phyloP scores from a whole-genome alignment of 2,113 vertebrate genomes.

The Canis aureus region DNA sequence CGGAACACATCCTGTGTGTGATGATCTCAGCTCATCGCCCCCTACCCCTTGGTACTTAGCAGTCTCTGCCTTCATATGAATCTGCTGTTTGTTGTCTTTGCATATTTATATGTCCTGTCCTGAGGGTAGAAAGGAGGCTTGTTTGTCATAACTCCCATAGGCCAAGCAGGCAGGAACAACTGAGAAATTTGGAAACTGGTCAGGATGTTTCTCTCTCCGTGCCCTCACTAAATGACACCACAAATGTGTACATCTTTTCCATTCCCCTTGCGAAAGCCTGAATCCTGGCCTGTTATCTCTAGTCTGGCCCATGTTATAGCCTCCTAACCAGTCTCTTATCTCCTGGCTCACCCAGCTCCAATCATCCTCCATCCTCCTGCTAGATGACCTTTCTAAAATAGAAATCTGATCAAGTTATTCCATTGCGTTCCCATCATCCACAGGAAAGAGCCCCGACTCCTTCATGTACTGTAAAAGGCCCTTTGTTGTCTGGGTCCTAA shows the following conservation, averaged over 20 bases:
- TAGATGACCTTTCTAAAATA: constrained; percentile 68
- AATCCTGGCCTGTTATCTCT: constrained; percentile 19
- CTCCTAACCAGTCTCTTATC: constrained; percentile 31
- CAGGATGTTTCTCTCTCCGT: not conserved
- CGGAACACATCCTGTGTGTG: not conserved
- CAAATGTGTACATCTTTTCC: constrained; percentile 10
- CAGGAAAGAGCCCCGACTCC: not conserved
- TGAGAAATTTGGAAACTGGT: constrained; percentile 38
- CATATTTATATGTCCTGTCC: not conserved
- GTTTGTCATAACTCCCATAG: constrained; percentile 32
- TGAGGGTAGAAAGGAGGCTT: not conserved
- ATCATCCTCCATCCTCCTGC: not conserved
- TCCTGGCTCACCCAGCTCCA: not conserved
- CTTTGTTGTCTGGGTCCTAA: not conserved
- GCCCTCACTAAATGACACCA: not conserved
- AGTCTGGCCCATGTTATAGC: not conserved
- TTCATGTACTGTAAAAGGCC: not conserved
- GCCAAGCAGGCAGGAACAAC: not conserved
- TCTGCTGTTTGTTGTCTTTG: not conserved
- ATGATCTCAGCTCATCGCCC: not conserved
- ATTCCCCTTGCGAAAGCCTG: not conserved
- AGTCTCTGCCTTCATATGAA: not conserved
- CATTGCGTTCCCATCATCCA: not conserved
- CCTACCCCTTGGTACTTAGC: fast-evolving
- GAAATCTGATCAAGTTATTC: constrained; percentile 51